Percentiles rank a stretch among this genome's conserved stretches.
These are phyloP conservation scores for Cranoglanis bouderius DNA, from an alignment of 2,113 vertebrate species.

Conservation along the genomic window DNA sequence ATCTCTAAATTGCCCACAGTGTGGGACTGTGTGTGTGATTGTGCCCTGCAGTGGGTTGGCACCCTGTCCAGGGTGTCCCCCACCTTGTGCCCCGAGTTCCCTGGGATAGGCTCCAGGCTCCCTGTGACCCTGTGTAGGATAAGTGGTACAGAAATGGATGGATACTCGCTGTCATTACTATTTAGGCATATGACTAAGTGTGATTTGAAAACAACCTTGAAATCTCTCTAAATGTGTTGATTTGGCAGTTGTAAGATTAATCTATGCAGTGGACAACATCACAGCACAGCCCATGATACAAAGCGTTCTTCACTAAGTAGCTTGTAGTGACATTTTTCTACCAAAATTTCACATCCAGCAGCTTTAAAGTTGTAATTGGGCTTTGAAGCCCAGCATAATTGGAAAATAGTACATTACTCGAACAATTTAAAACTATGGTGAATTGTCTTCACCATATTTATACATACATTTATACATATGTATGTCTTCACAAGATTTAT, in stretches of 20 bases:
- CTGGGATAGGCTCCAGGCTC: no score
- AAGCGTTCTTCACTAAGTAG: not conserved
- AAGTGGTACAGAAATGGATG: no score
- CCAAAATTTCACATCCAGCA: not conserved
- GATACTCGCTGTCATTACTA: not conserved
- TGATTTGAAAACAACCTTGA: not conserved
- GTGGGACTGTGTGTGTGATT: no score
- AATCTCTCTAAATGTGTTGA: not conserved
- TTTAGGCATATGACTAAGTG: not conserved
- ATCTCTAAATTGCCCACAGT: no score
- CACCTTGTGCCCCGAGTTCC: no score
- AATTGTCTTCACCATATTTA: no score
- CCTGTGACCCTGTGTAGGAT: no score
- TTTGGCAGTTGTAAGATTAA: not conserved
- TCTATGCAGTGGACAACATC: not conserved
- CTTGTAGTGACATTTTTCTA: not conserved
- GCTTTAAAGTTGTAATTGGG: not conserved
- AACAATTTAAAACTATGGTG: not conserved
- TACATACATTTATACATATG: no score
- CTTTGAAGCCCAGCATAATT: not conserved
- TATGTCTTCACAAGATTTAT: not conserved
- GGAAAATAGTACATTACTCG: slow-evolving; percentile 4
- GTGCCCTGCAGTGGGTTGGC: no score
- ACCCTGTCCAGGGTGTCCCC: no score
- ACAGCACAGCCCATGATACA: not conserved